Percentiles rank a stretch among this genome's conserved stretches.
phyloP scores from a whole-genome alignment of 2,113 vertebrate species.

The Eptesicus fuscus region DNA sequence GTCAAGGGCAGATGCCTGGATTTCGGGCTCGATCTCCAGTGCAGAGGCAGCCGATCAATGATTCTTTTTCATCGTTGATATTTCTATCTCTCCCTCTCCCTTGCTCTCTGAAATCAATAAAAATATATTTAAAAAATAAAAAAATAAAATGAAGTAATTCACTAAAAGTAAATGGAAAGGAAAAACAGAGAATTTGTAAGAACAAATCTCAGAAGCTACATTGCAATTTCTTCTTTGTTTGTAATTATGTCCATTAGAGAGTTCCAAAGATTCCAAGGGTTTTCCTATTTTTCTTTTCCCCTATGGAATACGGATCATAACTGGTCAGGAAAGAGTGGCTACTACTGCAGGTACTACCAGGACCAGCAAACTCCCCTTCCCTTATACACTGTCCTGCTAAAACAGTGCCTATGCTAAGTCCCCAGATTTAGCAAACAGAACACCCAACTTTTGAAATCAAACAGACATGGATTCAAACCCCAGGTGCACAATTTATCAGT shows the following conservation, averaged over 20 bases:
- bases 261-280: background rate
- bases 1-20: no score
- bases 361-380: background rate
- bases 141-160: background rate
- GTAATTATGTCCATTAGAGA: background rate
- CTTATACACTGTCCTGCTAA: background rate
- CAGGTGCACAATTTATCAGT: background rate
- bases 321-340: background rate
- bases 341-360: background rate
- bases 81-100: no score
- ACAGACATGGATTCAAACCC: background rate
- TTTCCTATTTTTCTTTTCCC: background rate
- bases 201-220: constrained; percentile 23
- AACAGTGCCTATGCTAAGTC: background rate
- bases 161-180: constrained; percentile 14
- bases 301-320: background rate
- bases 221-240: constrained; percentile 16
- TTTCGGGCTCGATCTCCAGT: no score
- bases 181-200: background rate
- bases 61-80: no score
- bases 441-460: background rate
- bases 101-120: no score
- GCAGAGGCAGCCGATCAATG: no score
- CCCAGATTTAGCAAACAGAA: background rate
- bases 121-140: no score